A percentile compares a stretch with the other conserved stretches of the same genome.
These are phyloP conservation scores for Burhinus bistriatus DNA, from an alignment of 2,113 vertebrate species.

Conservation along the genomic window DNA sequence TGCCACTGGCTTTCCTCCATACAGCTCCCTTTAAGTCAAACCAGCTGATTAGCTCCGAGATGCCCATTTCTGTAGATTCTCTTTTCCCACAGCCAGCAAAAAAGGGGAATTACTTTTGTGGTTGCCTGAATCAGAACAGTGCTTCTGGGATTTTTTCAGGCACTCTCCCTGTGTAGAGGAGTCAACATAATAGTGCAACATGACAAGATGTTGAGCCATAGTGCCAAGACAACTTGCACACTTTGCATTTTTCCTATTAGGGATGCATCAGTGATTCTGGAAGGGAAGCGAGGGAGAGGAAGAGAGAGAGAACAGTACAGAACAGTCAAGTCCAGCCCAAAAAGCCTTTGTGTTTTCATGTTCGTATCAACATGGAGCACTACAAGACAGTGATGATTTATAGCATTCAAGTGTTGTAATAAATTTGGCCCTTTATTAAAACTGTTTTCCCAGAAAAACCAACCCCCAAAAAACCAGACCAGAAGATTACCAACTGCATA, in stretches of 20 bases:
- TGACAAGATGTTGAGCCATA: constrained; percentile 2
- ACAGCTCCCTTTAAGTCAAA: background rate
- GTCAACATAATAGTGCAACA: constrained; percentile 6
- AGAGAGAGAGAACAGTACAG: background rate
- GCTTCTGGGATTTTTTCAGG: constrained; percentile 25
- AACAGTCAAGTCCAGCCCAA: background rate
- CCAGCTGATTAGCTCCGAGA: background rate
- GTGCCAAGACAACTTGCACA: background rate
- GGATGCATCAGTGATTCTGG: background rate
- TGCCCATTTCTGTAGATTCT: background rate
- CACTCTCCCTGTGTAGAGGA: background rate
- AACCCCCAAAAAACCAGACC: background rate
- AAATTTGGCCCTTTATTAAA: background rate
- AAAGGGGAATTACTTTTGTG: background rate
- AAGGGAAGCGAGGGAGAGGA: background rate
- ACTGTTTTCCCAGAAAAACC: background rate
- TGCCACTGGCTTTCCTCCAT: background rate
- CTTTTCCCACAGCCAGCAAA: background rate
- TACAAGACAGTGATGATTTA: background rate
- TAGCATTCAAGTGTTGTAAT: background rate
- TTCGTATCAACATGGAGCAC: background rate
- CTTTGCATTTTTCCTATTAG: constrained; percentile 36
- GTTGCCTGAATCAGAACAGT: background rate
- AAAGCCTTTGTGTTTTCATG: background rate
- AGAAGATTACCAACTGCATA: background rate